Conservation (phyloP, 2,797 vertebrate species). For the Hippoglossus hippoglossus region DNA sequence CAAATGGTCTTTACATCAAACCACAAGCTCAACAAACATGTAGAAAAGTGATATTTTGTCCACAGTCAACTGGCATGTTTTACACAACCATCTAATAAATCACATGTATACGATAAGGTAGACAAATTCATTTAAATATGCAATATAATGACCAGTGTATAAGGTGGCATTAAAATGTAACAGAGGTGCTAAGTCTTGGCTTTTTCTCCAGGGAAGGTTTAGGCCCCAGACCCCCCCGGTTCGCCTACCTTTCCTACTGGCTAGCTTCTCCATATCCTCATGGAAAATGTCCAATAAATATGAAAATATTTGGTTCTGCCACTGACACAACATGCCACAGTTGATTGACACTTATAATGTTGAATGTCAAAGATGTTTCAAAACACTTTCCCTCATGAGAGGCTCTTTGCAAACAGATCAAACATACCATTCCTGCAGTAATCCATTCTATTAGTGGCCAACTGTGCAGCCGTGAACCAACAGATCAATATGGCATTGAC, state of each 20-base stretch:
- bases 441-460: slow-evolving; percentile 53
- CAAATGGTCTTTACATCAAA: too few relatives aligned
- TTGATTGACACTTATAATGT: slow-evolving; percentile 28
- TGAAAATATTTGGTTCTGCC: slow-evolving; percentile 1
- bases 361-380: slow-evolving; percentile 43
- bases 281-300: not conserved
- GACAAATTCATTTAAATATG: not conserved
- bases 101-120: not conserved
- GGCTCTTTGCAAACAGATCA: slow-evolving; percentile 42
- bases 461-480: slow-evolving; percentile 33
- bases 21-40: too few relatives aligned
- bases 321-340: not conserved
- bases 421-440: slow-evolving; percentile 60
- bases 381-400: slow-evolving; percentile 37
- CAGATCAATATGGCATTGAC: slow-evolving; percentile 63
- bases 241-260: not conserved
- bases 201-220: not conserved
- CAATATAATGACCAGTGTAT: too few relatives aligned
- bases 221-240: not conserved
- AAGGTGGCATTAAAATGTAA: not conserved
- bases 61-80: too few relatives aligned
- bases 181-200: not conserved
- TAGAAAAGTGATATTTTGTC: too few relatives aligned
- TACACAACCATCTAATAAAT: too few relatives aligned
- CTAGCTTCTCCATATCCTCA: not conserved